Conservation (phyloP, 2,797 vertebrate species). For the Pseudochirops corinnae region DNA sequence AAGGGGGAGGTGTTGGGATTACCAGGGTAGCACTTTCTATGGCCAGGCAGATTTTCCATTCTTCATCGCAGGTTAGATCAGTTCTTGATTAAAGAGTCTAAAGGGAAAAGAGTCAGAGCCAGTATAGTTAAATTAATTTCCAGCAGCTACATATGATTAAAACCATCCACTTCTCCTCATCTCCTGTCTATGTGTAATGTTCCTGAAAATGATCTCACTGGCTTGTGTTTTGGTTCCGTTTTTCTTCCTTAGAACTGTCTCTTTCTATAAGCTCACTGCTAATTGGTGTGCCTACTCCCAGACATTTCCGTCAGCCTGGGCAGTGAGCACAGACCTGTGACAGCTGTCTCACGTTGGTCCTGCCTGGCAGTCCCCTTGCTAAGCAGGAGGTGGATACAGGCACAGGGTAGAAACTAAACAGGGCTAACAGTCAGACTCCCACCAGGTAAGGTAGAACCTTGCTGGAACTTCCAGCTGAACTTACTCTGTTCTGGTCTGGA, state of each 20-base stretch:
- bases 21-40: background rate
- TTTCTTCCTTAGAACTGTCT: background rate
- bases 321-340: background rate
- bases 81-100: slow-evolving; percentile 16
- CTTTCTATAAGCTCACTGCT: background rate
- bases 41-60: background rate
- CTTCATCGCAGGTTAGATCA: slow-evolving; percentile 27
- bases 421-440: background rate
- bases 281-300: background rate
- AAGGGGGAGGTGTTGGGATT: background rate
- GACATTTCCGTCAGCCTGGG: background rate
- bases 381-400: background rate
- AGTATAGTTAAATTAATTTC: slow-evolving; percentile 71
- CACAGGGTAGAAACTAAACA: background rate
- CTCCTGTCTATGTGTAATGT: slow-evolving; percentile 64
- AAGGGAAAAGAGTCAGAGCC: slow-evolving; percentile 51
- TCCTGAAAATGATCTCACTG: slow-evolving; percentile 63
- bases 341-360: background rate
- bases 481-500: background rate
- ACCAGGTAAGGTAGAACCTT: background rate
- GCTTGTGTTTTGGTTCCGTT: background rate
- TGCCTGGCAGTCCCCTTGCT: background rate
- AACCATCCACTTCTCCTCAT: slow-evolving; percentile 61
- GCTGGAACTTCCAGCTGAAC: background rate
- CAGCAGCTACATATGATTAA: slow-evolving; percentile 72